These are phyloP conservation scores for Eolophus roseicapilla DNA, from an alignment of 2,113 vertebrate genomes.

Conservation along the genomic window DNA sequence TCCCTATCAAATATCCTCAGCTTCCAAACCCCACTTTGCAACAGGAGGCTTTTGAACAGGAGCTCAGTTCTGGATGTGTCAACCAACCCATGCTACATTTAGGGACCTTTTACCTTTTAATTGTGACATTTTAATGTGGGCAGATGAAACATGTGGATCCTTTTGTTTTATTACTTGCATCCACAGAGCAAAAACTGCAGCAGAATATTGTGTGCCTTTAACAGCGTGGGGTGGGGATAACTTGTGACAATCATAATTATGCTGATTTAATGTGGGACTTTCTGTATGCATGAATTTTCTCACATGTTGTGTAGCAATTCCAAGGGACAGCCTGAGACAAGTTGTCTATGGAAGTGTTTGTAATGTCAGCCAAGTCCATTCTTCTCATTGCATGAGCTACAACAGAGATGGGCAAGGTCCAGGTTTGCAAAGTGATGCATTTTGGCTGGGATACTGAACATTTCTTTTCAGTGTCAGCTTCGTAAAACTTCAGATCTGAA, in stretches of 20 bases:
- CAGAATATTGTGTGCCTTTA: background rate
- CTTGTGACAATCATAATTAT: background rate
- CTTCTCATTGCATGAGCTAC: background rate
- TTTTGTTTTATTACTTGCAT: background rate
- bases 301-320: background rate
- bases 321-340: background rate
- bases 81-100: background rate
- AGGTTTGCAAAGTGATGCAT: background rate
- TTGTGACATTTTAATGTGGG: background rate
- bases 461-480: background rate
- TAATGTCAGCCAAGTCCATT: background rate
- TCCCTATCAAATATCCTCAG: background rate
- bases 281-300: background rate
- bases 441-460: background rate
- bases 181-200: background rate
- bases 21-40: background rate
- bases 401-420: background rate
- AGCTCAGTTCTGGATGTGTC: background rate
- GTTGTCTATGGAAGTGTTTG: background rate
- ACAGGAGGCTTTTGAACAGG: background rate
- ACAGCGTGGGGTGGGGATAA: background rate
- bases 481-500: background rate
- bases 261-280: background rate
- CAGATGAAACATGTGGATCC: background rate
- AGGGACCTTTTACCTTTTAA: background rate